Base-by-base conservation (phyloP, 2,797 vertebrate genomes). In the Onychomys leucogaster region DNA sequence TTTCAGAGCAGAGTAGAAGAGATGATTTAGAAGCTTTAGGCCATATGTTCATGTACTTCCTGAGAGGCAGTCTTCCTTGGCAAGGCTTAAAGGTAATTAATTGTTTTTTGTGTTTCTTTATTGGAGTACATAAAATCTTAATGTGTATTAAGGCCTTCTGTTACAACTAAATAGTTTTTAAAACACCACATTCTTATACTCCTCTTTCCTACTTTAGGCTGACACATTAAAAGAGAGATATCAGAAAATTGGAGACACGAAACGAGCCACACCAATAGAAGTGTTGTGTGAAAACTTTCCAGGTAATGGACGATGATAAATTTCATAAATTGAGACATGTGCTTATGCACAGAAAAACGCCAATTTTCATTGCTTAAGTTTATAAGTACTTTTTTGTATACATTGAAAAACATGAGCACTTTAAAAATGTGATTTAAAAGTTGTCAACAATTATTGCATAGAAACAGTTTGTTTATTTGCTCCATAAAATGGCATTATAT, bases 1-100 rank as follows among this genome's bases (percentile, higher is more conserved):
- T 98, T 96, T 92, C 29, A 99, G 99, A 99, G 98, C 99, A 99
- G 99, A 99, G 99, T 98, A 99, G 99, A 96, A 99, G 99, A 98
- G 99, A 99, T 27, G 99, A 99, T 98, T 99, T 99, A 98, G 99
- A 99, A 98, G 99, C 99, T 88, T 99, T 99, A 90, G 99, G 99
- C 98, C 99, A 99, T 98, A 99, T 99, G 99, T 99, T 99, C 98
- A 99, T 99, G 99, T 99, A 99, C 99, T 99, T 99, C 98, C 99
- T 99, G 59, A 99, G 99, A 98, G 99, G 99, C 97, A 99, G 99
- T 98, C 99, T 99, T 98, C 99, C 99, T 75, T 99, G 99, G 99
- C 99, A 99, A 98, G 99, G 99, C 96, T 98, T 99, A 80, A 99
- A 99, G 99, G 99, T 99, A 99, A 95, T 84, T 99, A 99, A 95